phyloP scores from a whole-genome alignment of 2,888 invertebrate species.

The Drosophila meridionalis region DNA sequence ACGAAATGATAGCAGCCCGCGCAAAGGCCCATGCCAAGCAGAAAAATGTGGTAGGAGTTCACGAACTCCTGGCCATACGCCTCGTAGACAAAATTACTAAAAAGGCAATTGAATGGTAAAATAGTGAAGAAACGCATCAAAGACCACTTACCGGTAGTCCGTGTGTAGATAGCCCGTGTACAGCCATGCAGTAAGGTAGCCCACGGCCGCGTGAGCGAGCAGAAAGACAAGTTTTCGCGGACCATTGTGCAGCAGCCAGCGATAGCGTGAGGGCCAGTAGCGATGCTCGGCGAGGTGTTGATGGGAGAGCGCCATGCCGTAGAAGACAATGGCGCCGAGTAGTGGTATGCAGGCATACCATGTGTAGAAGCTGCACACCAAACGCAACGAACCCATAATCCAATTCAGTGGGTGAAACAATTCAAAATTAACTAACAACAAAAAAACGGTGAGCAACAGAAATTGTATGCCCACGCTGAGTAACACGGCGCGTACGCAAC shows the following conservation, averaged over 20 bases:
- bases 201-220: conserved; percentile 87
- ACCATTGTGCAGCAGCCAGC: conserved; percentile 88
- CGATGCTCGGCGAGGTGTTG: conserved; percentile 88
- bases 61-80: conserved; percentile 86
- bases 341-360: conserved; percentile 89
- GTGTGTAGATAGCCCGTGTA: conserved; percentile 89
- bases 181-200: conserved; percentile 89
- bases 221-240: conserved; percentile 86
- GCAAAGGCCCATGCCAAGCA: conserved; percentile 89
- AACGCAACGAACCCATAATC: conserved; percentile 87
- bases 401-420: conserved; percentile 88
- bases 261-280: conserved; percentile 89
- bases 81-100: conserved; percentile 63
- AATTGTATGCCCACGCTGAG: conserved; percentile 88
- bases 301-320: conserved; percentile 90
- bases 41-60: conserved; percentile 88
- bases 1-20: conserved; percentile 87
- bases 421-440: conserved; percentile 88
- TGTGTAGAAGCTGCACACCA: conserved; percentile 87
- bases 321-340: conserved; percentile 88
- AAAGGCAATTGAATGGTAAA: not conserved
- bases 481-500: conserved; percentile 86
- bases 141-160: conserved; percentile 86
- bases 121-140: not conserved
- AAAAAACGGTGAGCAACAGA: conserved; percentile 85